Base-by-base conservation (phyloP, 2,888 invertebrate genomes). In the Leptinotarsa haldemani region DNA sequence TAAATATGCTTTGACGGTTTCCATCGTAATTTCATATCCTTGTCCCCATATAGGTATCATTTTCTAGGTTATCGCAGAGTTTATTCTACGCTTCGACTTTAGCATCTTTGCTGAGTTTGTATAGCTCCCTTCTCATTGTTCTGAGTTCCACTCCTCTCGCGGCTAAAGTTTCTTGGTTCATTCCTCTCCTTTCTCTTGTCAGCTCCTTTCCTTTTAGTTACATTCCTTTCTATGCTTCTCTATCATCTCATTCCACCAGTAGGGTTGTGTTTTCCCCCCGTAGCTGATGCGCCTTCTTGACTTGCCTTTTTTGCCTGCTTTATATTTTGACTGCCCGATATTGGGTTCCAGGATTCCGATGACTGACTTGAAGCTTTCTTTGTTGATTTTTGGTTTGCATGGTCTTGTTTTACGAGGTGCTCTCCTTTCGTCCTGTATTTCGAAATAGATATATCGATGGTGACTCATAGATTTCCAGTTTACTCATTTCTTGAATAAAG, bases 21-120 rank as follows among this genome's bases (percentile, higher is more conserved):
- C 66, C 2, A 46, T 69, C 4, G 65, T 68, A 13, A 76, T 74
- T 53, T 72, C 66, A 20, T 74, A 76, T 4, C 53, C 76, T 3
- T 50, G 16, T 61, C 76, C 76, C 71, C 74, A 15, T 48, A 48
- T 48, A n/a, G n/a, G n/a, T 47, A 15, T 48, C 48, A 9, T 48
- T 48, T 48, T 48, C 9, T 15, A 48, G 48, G 25, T 48, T 15
- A 15, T 48, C 16, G 16, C 48, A 48, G 4, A 48, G 48, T 48
- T 48, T 48, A 48, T 48, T 48, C 48, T 15, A 48, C 48, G 48
- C 48, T 15, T 48, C 15, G 48, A 48, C 48, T 48, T 48, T 12
- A 48, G 48, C 48, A 48, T 48, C 48, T 48, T 48, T 48, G 48
- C 15, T 15, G 48, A 15, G 48, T 22, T 22, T 22, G 22, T 22